phyloP scores from a whole-genome alignment of 2,888 invertebrate species.

The Crossocerus cetratus region DNA sequence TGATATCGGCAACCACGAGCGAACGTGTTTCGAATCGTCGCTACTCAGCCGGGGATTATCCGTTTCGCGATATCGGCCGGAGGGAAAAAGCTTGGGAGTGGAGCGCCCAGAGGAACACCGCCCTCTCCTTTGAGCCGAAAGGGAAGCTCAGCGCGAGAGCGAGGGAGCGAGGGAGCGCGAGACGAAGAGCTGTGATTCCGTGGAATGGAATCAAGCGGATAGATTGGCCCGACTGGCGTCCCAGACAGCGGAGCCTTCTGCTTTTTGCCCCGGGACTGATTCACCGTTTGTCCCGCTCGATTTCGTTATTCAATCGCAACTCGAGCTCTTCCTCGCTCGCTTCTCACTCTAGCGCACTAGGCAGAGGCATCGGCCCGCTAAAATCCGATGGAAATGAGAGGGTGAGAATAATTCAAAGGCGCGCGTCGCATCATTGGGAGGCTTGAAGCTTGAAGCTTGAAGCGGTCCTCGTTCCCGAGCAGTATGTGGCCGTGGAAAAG shows the following conservation, averaged over 20 bases:
- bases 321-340: constrained; percentile 10
- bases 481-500: constrained; percentile 9
- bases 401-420: constrained; percentile 37
- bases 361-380: background rate
- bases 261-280: constrained; percentile 1
- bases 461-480: background rate
- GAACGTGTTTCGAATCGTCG: constrained; percentile 55
- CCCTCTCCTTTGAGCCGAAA: background rate
- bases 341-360: constrained; percentile 14
- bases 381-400: background rate
- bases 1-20: constrained; percentile 46
- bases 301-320: background rate
- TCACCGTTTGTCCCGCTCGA: background rate
- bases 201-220: background rate
- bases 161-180: too few species aligned
- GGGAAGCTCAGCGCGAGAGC: too few species aligned
- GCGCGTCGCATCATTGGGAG: constrained; percentile 21
- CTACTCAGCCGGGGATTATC: constrained; percentile 45
- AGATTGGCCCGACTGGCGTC: background rate
- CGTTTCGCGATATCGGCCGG: constrained; percentile 38
- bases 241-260: background rate
- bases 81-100: constrained; percentile 11
- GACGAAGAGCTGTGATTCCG: background rate
- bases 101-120: background rate
- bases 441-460: constrained; percentile 28